These are phyloP conservation scores for Drosophila lini DNA, from an alignment of 1,140 invertebrate genomes.

Conservation along the genomic window DNA sequence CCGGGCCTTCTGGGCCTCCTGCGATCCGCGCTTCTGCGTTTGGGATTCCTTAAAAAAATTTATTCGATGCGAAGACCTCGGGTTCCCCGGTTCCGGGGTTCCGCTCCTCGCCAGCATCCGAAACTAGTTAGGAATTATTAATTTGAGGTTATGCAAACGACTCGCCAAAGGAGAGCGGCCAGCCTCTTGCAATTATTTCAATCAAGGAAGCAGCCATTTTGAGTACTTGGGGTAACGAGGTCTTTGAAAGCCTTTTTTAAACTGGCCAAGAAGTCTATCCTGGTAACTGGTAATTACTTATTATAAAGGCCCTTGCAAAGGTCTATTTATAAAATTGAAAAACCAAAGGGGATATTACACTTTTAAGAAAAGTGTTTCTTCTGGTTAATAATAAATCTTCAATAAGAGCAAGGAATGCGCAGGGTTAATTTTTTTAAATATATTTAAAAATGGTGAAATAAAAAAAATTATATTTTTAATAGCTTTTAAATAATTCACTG, in stretches of 20 bases:
- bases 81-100: neutral
- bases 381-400: neutral
- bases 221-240: conserved; percentile 8
- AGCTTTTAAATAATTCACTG: neutral
- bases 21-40: conserved; percentile 29
- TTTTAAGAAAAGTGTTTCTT: neutral
- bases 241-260: neutral
- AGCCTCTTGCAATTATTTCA: conserved; percentile 22
- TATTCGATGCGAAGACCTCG: conserved; percentile 10
- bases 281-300: conserved; percentile 5
- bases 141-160: conserved; percentile 43
- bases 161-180: conserved; percentile 5
- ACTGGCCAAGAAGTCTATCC: neutral
- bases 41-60: conserved; percentile 38
- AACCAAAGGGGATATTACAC: neutral
- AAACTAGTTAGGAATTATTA: conserved; percentile 50
- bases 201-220: conserved; percentile 8
- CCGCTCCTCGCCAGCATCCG: conserved; percentile 19
- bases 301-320: neutral
- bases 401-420: no score
- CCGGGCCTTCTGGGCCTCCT: conserved; percentile 14
- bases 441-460: neutral
- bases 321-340: conserved; percentile 1
- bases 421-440: no score
- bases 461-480: neutral